Conservation (phyloP, 2,888 invertebrate species). For the Drosophila tanythrix region DNA sequence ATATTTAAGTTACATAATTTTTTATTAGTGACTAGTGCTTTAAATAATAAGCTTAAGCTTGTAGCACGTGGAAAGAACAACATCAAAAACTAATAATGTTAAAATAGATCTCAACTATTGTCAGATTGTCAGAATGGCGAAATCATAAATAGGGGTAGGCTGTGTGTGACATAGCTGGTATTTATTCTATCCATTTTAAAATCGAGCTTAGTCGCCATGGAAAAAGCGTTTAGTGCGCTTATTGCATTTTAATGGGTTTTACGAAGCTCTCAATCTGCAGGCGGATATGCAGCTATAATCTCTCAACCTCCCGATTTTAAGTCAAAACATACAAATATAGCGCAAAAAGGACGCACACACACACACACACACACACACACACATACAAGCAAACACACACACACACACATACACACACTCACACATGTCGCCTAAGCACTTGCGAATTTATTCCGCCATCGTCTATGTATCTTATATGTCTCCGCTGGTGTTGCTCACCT, state of each 20-base stretch:
- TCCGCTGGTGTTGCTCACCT: constrained; percentile 40
- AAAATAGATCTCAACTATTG: background rate
- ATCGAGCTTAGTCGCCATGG: constrained; percentile 34
- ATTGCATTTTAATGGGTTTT: constrained; percentile 70
- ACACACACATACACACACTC: constrained; percentile 1
- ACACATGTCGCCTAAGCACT: constrained; percentile 42
- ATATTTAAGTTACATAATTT: no score
- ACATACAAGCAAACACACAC: constrained; percentile 6
- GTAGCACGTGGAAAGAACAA: background rate
- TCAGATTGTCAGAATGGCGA: background rate
- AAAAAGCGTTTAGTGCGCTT: constrained; percentile 58
- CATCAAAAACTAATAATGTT: background rate
- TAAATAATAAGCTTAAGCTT: background rate
- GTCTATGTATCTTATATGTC: constrained; percentile 64
- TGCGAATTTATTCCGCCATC: constrained; percentile 66
- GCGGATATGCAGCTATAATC: constrained; percentile 24
- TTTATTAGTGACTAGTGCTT: background rate
- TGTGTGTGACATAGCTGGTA: background rate
- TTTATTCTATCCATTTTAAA: constrained; percentile 24
- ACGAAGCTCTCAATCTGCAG: constrained; percentile 33
- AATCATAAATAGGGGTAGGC: background rate
- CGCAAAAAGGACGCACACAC: background rate
- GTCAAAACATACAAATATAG: background rate
- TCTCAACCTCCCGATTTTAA: background rate
- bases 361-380: constrained; percentile 9